phyloP scores from a whole-genome alignment of 2,113 vertebrate species.

The Odobenus rosmarus region DNA sequence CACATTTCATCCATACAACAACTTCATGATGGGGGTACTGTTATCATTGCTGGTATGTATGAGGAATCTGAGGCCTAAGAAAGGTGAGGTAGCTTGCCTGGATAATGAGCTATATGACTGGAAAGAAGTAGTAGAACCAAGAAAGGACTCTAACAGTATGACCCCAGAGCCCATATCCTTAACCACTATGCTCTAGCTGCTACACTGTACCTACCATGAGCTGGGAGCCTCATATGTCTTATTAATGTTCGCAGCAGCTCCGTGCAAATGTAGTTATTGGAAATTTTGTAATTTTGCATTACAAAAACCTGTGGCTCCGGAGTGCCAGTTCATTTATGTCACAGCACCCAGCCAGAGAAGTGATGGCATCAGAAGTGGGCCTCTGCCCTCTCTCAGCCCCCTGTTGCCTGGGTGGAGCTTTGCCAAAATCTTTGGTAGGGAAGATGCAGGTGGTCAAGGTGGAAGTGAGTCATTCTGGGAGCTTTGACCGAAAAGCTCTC shows the following conservation, averaged over 20 bases:
- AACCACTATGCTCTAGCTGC: background rate
- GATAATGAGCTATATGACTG: background rate
- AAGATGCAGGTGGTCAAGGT: conserved; percentile 17
- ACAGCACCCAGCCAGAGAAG: background rate
- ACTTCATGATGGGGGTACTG: background rate
- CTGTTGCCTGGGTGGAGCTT: background rate
- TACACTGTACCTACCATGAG: background rate
- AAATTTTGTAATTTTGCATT: background rate
- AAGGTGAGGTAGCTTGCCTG: background rate
- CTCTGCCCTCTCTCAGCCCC: background rate
- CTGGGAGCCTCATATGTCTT: background rate
- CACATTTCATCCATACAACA: background rate
- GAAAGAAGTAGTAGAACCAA: background rate
- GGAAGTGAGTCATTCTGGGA: background rate
- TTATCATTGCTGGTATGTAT: background rate
- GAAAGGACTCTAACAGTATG: background rate
- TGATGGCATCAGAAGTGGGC: background rate
- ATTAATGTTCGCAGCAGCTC: background rate
- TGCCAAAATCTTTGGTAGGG: background rate
- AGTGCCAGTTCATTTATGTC: conserved; percentile 27
- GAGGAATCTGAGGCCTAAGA: background rate
- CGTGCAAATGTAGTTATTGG: background rate
- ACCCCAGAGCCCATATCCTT: background rate
- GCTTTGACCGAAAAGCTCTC: background rate
- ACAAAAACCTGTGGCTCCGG: background rate